phyloP scores from a whole-genome alignment of 2,113 vertebrate species.

The Mus musculus region GRCm39 chrX:138396001-138396500 shows the following conservation, averaged over 20 bases:
- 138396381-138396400: too few species aligned
- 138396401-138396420: neutral
- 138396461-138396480: neutral
- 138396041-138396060: conserved; percentile 4
- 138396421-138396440: neutral
- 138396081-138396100: conserved; percentile 4
- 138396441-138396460: neutral
- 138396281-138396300: neutral
- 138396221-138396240: conserved; percentile 24
- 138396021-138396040: conserved; percentile 56
- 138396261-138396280: conserved; percentile 11
- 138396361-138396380: neutral
- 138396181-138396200: conserved; percentile 29
- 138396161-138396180: conserved; percentile 7
- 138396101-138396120: neutral
- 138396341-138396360: neutral
- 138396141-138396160: neutral
- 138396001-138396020: conserved; percentile 53
- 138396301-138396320: neutral
- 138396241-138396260: conserved; percentile 43
- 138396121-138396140: conserved; percentile 45
- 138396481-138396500: neutral
- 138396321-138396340: neutral
- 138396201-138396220: neutral
- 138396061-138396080: conserved; percentile 13